Percentiles rank a stretch among this genome's conserved stretches.
phyloP scores from a whole-genome alignment of 2,888 invertebrate genomes.

The Bellardia bayeri region DNA sequence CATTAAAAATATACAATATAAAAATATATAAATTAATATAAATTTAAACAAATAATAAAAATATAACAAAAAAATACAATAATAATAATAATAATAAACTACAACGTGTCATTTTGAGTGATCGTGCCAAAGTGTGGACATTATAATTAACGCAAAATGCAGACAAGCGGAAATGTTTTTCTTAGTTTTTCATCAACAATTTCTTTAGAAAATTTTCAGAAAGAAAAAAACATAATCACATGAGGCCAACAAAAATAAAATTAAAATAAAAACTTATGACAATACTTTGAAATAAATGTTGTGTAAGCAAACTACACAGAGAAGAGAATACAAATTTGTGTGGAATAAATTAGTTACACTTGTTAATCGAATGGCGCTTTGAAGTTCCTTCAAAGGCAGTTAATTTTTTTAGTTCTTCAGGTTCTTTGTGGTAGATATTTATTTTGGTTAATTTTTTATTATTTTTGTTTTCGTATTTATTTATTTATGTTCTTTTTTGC shows the following conservation, averaged over 20 bases:
- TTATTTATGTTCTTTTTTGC: slow-evolving; percentile 30
- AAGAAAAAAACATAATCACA: slow-evolving; percentile 24
- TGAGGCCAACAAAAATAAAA: slow-evolving; percentile 10
- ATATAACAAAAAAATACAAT: neutral
- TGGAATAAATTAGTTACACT: slow-evolving; percentile 64
- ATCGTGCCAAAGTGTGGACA: slow-evolving; percentile 78
- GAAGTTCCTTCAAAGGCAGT: slow-evolving; percentile 25
- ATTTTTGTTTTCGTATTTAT: neutral
- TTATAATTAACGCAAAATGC: slow-evolving; percentile 79
- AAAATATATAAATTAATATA: slow-evolving; percentile 8
- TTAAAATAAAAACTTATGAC: neutral
- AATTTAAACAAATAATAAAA: neutral
- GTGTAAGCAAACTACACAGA: slow-evolving; percentile 29
- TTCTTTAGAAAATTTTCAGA: slow-evolving; percentile 24
- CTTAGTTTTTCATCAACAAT: slow-evolving; percentile 47
- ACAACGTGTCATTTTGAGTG: slow-evolving; percentile 79
- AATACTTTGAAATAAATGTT: slow-evolving; percentile 29
- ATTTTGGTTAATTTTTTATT: slow-evolving; percentile 8
- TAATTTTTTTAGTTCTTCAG: neutral
- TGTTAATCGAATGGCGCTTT: slow-evolving; percentile 72
- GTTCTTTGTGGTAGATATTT: neutral
- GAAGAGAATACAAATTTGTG: neutral
- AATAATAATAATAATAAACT: neutral
- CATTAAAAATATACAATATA: slow-evolving; percentile 9
- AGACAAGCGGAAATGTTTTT: slow-evolving; percentile 73